Evolutionary conservation across 2,797 vertebrate genomes (phyloP), one percentile per base, ranked within the genome.

Genomic region (Echeneis naucrates): DNA sequence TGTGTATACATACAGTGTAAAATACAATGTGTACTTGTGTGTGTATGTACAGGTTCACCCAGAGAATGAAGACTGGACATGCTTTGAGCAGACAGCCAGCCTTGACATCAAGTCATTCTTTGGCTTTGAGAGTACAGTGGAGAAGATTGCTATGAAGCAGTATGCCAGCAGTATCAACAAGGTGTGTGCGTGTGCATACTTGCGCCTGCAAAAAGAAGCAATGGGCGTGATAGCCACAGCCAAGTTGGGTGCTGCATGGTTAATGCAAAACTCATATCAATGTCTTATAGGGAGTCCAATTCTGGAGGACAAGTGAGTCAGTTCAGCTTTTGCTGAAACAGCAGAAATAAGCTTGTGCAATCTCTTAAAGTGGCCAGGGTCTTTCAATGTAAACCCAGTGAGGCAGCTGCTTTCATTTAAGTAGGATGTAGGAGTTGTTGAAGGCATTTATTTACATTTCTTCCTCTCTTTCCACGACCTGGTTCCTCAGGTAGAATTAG

Each of bases 71-170:
- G 96, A 97, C 44, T 99, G 98, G 97, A 99, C 98, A 1, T 99
- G 97, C 92, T 99, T 99, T 63, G 97, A 99, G 62, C 97, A 99
- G 88, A 97, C 95, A 5, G 98, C 98, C 80, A 98, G 95, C 85
- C 92, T 99, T 87, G 98, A 99, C 84, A 99, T 99, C 80, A 99
- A 99, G 85, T 99, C 98, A 24, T 99, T 99, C 89, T 99, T 99
- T 50, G 98, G 98, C 68, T 98, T 99, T 74, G 98, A 99, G 93
- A 99, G 96, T 91, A 97, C 96, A 3, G 97, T 97, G 72, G 98
- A 99, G 87, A 99, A 98, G 89, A 97, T 99, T 30, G 97, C 97
- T 12, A 99, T 99, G 98, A 99, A 97, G 81, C 98, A 99, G 27
- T 99, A 99, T 11, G 97, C 97, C 78, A 95, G 95, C 93, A 99